Base-by-base conservation (phyloP, 2,888 invertebrate species). In the Drosophila affinis region DNA sequence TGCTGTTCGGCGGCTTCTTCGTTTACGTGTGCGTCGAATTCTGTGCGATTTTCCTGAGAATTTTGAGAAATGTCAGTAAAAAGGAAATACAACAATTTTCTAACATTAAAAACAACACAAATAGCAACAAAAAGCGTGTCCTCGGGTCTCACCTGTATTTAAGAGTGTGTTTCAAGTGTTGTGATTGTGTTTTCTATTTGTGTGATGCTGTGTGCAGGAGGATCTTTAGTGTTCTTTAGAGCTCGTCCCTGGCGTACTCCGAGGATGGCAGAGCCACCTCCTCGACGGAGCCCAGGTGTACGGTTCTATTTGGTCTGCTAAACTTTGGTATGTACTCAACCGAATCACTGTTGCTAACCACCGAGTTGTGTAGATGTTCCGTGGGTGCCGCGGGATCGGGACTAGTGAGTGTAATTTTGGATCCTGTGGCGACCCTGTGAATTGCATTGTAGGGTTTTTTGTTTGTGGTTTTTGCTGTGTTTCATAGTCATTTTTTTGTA, bases 291-390 rank as follows among this genome's bases (percentile, higher is more conserved):
- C 92, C 92, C 64, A 91, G 77, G 46, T 79, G 88, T 68, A 90
- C 79, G 12, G 79, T 84, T 79, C 94, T 92, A 91, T 96, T 96
- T 89, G 95, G 95, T 9, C 63, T 72, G 49, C 78, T 82, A 68
- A 76, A 81, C 79, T 87, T 87, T 74, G 92, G 91, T 80, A 89
- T 88, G 62, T 91, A 92, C 68, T 90, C 91, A 62, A 92, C 92
- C 72, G 90, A 87, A 76, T 91, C 86, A 61, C 91, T 90, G 68
- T 90, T 78, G 79, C 90, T 92, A 78, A 85, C 86, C 73, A 90
- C 89, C 72, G 91, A 88, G 53, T 89, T 81, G 74, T 83, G 84
- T 76, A 78, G 72, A 71, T 87, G 79, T 54, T 89, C 88, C 72
- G 77, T 78, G 54, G 79, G 87, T 57, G 90, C 91, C 45, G 93